Evolutionary conservation across 53 echinoderm and acorn worm species (phyloP).

Genomic region (Hippasteria phrygiana): DNA sequence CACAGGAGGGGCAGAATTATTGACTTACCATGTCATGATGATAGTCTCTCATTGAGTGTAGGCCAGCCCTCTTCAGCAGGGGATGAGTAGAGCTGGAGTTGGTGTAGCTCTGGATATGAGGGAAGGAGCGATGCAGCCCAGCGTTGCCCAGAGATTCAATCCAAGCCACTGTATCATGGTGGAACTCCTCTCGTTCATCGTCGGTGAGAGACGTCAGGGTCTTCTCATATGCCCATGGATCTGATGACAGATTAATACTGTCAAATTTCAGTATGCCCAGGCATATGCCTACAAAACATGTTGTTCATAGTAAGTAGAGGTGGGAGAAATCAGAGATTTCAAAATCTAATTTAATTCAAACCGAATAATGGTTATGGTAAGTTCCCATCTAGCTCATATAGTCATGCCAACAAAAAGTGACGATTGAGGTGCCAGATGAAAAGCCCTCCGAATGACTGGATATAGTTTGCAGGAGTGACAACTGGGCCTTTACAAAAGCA

Average conservation of each 20-base stretch:
- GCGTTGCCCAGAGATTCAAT: slow-evolving; percentile 73
- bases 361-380: no score
- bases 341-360: no score
- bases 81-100: slow-evolving; percentile 59
- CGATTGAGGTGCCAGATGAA: no score
- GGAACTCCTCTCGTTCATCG: slow-evolving; percentile 4
- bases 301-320: not conserved
- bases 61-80: slow-evolving; percentile 64
- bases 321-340: no score
- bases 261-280: not conserved
- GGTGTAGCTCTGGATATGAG: slow-evolving; percentile 60
- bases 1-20: not conserved
- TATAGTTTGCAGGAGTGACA: no score
- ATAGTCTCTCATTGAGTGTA: slow-evolving; percentile 65
- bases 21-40: slow-evolving; percentile 40
- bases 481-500: no score
- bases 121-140: slow-evolving; percentile 60
- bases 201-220: not conserved
- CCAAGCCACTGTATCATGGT: slow-evolving; percentile 57
- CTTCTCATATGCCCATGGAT: slow-evolving; percentile 43
- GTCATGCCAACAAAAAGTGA: no score
- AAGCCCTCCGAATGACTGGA: no score
- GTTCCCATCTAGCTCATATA: no score
- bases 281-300: not conserved
- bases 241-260: not conserved